Conservation (phyloP, 1,140 invertebrate genomes). For the Lordiphosa mommai region DNA sequence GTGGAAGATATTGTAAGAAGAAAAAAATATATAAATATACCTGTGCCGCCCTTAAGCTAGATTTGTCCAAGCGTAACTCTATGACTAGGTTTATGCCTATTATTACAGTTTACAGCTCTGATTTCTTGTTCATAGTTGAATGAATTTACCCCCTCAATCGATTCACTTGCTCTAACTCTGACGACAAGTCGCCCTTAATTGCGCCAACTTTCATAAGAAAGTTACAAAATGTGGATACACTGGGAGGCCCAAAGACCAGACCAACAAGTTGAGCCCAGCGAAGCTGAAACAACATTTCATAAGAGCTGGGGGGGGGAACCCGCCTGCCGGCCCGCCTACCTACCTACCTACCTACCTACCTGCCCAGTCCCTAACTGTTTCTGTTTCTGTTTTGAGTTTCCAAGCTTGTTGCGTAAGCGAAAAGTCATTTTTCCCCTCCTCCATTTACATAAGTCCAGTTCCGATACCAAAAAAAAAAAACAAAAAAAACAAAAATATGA, state of each 20-base stretch:
- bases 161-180: not conserved
- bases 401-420: constrained; percentile 28
- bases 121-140: constrained; percentile 28
- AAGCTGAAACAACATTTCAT: too few relatives aligned
- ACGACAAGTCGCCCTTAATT: constrained; percentile 24
- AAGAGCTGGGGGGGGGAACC: too few relatives aligned
- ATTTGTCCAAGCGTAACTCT: too few relatives aligned
- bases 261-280: too few relatives aligned
- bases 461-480: not conserved
- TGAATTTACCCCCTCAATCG: constrained; percentile 17
- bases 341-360: too few relatives aligned
- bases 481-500: not conserved
- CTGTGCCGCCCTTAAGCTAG: too few relatives aligned
- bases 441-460: constrained; percentile 28
- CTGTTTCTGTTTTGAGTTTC: not conserved
- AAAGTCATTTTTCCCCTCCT: constrained; percentile 9
- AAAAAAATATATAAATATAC: too few relatives aligned
- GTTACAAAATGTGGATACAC: constrained; percentile 20
- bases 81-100: too few relatives aligned
- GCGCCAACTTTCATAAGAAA: constrained; percentile 45
- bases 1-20: too few relatives aligned
- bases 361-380: too few relatives aligned
- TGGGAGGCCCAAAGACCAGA: too few relatives aligned
- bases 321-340: too few relatives aligned
- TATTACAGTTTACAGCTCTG: constrained; percentile 3